These are phyloP conservation scores for Leucophenga maculata DNA, from an alignment of 2,888 invertebrate genomes.

Conservation along the genomic window DNA sequence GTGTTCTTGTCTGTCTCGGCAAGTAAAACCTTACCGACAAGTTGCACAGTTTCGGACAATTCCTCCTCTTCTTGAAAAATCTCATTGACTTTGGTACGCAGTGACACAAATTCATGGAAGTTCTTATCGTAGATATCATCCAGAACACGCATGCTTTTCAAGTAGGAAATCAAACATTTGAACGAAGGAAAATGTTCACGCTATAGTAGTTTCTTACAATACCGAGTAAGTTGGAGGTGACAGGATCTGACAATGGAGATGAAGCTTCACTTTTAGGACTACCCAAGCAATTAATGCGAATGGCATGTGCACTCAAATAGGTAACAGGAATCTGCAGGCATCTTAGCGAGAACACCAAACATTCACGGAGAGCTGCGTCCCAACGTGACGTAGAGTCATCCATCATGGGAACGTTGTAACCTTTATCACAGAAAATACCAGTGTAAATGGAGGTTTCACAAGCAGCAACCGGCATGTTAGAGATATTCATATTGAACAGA, in stretches of 20 bases:
- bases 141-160: slow-evolving; percentile 98
- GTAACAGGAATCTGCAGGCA: slow-evolving; percentile 99
- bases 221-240: slow-evolving; percentile 98
- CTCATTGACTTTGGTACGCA: slow-evolving; percentile 95
- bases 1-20: slow-evolving; percentile 99
- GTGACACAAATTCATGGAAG: slow-evolving; percentile 95
- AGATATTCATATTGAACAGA: slow-evolving; percentile 98
- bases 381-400: slow-evolving; percentile 99
- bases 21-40: slow-evolving; percentile 98
- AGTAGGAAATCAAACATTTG: slow-evolving; percentile 99
- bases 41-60: slow-evolving; percentile 98
- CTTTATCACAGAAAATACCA: slow-evolving; percentile 99
- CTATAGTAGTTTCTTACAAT: slow-evolving; percentile 99
- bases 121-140: slow-evolving; percentile 99
- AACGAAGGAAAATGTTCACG: slow-evolving; percentile 99
- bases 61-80: slow-evolving; percentile 99
- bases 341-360: slow-evolving; percentile 99
- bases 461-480: slow-evolving; percentile 99
- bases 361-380: slow-evolving; percentile 99
- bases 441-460: slow-evolving; percentile 99
- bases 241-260: slow-evolving; percentile 99
- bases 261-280: slow-evolving; percentile 99
- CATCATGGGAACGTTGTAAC: slow-evolving; percentile 99
- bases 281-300: slow-evolving; percentile 96
- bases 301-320: slow-evolving; percentile 98